Conservation (phyloP, 2,113 vertebrate genomes). For the Nematolebias whitei region DNA sequence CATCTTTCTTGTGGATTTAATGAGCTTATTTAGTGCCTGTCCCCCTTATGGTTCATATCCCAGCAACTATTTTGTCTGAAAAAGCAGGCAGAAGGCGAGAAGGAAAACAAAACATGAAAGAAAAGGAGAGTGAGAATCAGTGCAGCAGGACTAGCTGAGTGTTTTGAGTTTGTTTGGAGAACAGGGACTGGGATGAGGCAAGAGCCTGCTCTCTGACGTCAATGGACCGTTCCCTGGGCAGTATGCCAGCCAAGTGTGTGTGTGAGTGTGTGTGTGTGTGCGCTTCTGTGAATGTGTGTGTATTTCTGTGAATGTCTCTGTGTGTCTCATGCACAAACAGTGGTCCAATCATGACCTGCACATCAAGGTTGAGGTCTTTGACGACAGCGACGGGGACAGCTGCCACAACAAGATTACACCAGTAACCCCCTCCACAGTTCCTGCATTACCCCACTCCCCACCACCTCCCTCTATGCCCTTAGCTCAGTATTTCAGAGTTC, state of each 20-base stretch:
- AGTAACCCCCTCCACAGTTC: slow-evolving; percentile 15
- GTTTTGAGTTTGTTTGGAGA: slow-evolving; percentile 84
- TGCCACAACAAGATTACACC: slow-evolving; percentile 63
- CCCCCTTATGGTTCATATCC: slow-evolving; percentile 48
- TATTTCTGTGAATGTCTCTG: slow-evolving; percentile 29
- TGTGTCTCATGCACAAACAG: slow-evolving; percentile 51
- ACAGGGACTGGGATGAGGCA: slow-evolving; percentile 81
- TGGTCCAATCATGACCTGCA: slow-evolving; percentile 63
- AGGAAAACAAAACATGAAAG: slow-evolving; percentile 33
- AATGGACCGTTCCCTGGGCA: slow-evolving; percentile 83
- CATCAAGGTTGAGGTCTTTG: slow-evolving; percentile 60
- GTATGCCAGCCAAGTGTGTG: slow-evolving; percentile 68
- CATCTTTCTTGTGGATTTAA: slow-evolving; percentile 34
- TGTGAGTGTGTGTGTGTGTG: slow-evolving; percentile 35
- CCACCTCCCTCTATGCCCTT: slow-evolving; percentile 6
- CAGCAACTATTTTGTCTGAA: slow-evolving; percentile 51
- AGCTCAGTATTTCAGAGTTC: slow-evolving; percentile 26
- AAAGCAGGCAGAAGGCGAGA: slow-evolving; percentile 6
- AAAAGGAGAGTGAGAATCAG: slow-evolving; percentile 34
- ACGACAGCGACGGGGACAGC: slow-evolving; percentile 64
- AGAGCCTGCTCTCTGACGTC: slow-evolving; percentile 83
- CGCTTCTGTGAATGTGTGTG: slow-evolving; percentile 27
- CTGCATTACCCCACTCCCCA: slow-evolving; percentile 21
- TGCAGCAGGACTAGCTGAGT: slow-evolving; percentile 46
- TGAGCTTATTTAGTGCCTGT: slow-evolving; percentile 35